Conservation (phyloP, 2,797 vertebrate species). For the Lithobates sylvaticus region DNA sequence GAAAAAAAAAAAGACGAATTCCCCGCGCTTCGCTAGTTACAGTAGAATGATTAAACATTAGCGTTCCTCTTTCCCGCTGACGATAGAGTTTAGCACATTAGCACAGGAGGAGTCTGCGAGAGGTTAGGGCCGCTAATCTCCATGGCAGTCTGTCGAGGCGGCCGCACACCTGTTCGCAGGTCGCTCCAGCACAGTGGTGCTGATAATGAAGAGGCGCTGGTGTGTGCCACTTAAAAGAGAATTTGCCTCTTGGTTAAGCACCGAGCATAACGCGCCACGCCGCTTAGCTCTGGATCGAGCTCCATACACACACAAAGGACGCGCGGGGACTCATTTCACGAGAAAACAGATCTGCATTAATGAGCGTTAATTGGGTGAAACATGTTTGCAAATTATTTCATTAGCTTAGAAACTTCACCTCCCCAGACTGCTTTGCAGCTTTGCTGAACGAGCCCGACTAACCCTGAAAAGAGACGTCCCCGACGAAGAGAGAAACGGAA, state of each 20-base stretch:
- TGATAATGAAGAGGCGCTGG: not conserved
- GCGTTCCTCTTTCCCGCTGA: too few relatives aligned
- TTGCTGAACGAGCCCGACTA: not conserved
- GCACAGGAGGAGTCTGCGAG: too few relatives aligned
- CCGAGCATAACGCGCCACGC: not conserved
- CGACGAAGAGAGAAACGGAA: not conserved
- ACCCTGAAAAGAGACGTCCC: not conserved
- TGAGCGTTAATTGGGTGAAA: constrained; percentile 55
- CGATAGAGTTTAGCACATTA: too few relatives aligned
- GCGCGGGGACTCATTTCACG: constrained; percentile 44
- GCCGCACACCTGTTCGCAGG: not conserved
- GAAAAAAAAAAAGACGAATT: too few relatives aligned
- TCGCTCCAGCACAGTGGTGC: not conserved
- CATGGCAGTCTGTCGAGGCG: not conserved
- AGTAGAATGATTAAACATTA: too few relatives aligned
- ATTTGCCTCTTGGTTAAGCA: constrained; percentile 10
- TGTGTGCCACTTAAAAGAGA: not conserved
- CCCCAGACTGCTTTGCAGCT: constrained; percentile 17
- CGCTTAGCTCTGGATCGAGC: not conserved
- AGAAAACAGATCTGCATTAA: constrained; percentile 56
- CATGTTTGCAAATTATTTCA: constrained; percentile 56
- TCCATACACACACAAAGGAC: not conserved
- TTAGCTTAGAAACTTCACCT: constrained; percentile 42
- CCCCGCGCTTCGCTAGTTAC: too few relatives aligned
- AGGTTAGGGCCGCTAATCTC: too few relatives aligned